Conservation (phyloP, 2,797 vertebrate genomes). For the Lacerta bilineata region DNA sequence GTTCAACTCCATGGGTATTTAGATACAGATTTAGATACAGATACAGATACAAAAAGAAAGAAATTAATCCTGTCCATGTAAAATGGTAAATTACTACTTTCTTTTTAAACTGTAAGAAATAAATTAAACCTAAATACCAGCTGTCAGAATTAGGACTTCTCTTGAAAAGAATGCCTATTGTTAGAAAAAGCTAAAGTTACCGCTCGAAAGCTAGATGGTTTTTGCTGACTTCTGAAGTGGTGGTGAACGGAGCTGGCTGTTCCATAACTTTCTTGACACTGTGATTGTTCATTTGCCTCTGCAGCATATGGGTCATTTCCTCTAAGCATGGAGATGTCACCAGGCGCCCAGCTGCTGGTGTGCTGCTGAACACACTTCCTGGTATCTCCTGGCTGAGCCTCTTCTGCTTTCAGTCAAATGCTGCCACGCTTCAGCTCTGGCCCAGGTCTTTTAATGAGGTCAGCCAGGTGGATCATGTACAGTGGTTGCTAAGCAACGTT, state of each 20-base stretch:
- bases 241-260: not conserved
- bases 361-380: not conserved
- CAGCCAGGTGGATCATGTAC: not conserved
- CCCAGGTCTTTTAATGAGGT: slow-evolving; percentile 6
- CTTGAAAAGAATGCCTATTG: not conserved
- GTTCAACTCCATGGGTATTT: too few relatives aligned
- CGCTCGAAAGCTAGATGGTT: not conserved
- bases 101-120: not conserved
- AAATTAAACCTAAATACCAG: not conserved
- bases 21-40: too few relatives aligned
- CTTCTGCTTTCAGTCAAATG: not conserved
- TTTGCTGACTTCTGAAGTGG: not conserved
- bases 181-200: not conserved
- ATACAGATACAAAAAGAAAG: too few relatives aligned
- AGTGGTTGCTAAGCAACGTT: slow-evolving; percentile 21
- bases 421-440: not conserved
- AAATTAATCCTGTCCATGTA: not conserved
- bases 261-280: not conserved
- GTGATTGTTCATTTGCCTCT: not conserved
- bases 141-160: not conserved
- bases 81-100: not conserved
- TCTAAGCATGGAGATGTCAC: not conserved
- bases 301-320: not conserved
- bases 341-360: not conserved
- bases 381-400: not conserved